Conservation (phyloP, 2,888 invertebrate genomes). For the Drosophila mimica region DNA sequence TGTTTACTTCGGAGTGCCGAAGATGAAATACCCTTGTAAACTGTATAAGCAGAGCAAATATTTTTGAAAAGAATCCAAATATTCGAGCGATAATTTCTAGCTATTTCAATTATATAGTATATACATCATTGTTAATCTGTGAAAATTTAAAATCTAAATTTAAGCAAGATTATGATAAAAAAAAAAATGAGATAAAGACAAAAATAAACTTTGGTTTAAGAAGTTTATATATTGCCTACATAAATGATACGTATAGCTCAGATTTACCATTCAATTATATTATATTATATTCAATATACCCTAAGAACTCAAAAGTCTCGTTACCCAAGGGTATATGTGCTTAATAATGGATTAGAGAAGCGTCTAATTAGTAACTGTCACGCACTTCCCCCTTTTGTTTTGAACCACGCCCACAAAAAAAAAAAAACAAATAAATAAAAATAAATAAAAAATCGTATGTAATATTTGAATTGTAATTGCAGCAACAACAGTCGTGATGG, state of each 20-base stretch:
- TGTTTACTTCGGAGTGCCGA: not conserved
- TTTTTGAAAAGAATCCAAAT: too few species aligned
- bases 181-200: not conserved
- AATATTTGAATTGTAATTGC: conserved; percentile 13
- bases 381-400: conserved; percentile 49
- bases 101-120: not conserved
- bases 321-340: not conserved
- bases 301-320: not conserved
- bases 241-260: not conserved
- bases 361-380: conserved; percentile 43
- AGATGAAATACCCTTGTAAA: not conserved
- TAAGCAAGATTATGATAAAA: not conserved
- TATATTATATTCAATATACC: not conserved
- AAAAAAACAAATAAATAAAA: not conserved
- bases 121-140: not conserved
- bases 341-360: conserved; percentile 21
- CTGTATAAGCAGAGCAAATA: not conserved
- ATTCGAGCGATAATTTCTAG: not conserved
- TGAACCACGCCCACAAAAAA: not conserved
- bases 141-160: too few species aligned
- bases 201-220: not conserved
- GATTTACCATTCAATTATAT: not conserved
- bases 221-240: not conserved
- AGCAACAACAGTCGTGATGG: conserved; percentile 70
- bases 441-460: not conserved